A percentile compares a stretch with the other conserved stretches of the same genome.
These are phyloP conservation scores for Neuroterus valhalla DNA, from an alignment of 1,140 invertebrate species.

Conservation along the genomic window DNA sequence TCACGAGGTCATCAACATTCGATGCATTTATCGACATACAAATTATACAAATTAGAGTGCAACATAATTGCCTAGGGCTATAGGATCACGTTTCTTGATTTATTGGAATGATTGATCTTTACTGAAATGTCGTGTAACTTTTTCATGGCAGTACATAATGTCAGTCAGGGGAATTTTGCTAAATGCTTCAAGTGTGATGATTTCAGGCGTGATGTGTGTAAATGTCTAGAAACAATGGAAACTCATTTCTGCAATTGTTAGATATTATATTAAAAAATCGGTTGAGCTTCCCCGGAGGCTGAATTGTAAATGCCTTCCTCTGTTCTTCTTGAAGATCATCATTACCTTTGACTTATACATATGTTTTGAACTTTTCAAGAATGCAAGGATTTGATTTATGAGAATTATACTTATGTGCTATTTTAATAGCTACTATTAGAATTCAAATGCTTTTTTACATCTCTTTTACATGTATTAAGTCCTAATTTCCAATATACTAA, in stretches of 20 bases:
- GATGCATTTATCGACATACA: slow-evolving; percentile 14
- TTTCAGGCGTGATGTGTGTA: slow-evolving; percentile 9
- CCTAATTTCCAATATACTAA: too few relatives aligned
- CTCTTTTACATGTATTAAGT: too few relatives aligned
- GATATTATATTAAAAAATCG: slow-evolving; percentile 1
- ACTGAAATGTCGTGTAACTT: slow-evolving; percentile 24
- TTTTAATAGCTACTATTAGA: not conserved
- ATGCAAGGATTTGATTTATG: not conserved
- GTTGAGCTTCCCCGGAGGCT: not conserved
- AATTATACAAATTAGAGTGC: slow-evolving; percentile 3
- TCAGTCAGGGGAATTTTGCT: slow-evolving; percentile 14
- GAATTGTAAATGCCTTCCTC: not conserved
- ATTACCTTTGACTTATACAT: not conserved
- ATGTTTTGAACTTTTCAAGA: not conserved
- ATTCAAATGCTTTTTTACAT: too few relatives aligned
- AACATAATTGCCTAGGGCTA: slow-evolving; percentile 8
- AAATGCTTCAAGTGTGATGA: slow-evolving; percentile 4
- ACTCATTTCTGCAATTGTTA: slow-evolving; percentile 20
- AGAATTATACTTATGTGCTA: not conserved
- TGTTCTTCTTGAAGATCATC: not conserved
- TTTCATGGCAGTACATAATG: slow-evolving; percentile 22
- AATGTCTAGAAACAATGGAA: slow-evolving; percentile 24
- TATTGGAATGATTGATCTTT: slow-evolving; percentile 9
- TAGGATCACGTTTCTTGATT: slow-evolving; percentile 22
- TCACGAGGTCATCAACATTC: slow-evolving; percentile 13